Percentiles rank a stretch among this genome's conserved stretches.
These are phyloP conservation scores for Cryptoblepharus egeriae DNA, from an alignment of 2,797 vertebrate species.

Conservation along the genomic window DNA sequence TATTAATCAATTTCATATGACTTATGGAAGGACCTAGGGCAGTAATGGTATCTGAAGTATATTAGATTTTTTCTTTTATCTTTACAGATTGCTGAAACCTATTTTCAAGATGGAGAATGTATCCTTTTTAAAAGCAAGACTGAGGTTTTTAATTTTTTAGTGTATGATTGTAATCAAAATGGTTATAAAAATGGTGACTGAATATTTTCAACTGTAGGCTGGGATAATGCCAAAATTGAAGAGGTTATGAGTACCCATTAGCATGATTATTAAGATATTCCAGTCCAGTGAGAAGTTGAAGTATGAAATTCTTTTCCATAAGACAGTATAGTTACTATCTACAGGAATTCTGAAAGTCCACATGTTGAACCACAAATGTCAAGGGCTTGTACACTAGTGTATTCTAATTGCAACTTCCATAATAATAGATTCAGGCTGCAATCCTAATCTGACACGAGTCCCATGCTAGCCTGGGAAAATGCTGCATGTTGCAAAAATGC, in stretches of 20 bases:
- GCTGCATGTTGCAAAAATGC: too few relatives aligned
- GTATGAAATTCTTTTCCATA: conserved; percentile 22
- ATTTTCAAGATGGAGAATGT: conserved; percentile 93
- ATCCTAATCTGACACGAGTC: too few relatives aligned
- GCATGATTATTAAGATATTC: neutral
- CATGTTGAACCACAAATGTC: neutral
- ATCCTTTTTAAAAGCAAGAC: conserved; percentile 83
- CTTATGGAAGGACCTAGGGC: too few relatives aligned
- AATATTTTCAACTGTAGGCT: neutral
- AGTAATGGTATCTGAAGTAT: too few relatives aligned
- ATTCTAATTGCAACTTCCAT: neutral
- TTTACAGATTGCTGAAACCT: conserved; percentile 91
- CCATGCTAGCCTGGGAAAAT: too few relatives aligned
- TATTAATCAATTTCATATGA: too few relatives aligned
- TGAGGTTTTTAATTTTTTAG: neutral
- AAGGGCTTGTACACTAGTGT: neutral
- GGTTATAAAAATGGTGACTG: neutral
- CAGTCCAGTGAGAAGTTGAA: neutral
- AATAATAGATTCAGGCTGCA: neutral
- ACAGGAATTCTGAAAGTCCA: neutral
- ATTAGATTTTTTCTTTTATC: conserved; percentile 43
- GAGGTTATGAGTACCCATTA: neutral
- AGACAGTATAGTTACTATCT: neutral
- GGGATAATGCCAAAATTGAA: conserved; percentile 26
- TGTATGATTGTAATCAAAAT: neutral